Evolutionary conservation across 2,113 vertebrate species (phyloP).

Genomic region (Chascanopsetta lugubris): DNA sequence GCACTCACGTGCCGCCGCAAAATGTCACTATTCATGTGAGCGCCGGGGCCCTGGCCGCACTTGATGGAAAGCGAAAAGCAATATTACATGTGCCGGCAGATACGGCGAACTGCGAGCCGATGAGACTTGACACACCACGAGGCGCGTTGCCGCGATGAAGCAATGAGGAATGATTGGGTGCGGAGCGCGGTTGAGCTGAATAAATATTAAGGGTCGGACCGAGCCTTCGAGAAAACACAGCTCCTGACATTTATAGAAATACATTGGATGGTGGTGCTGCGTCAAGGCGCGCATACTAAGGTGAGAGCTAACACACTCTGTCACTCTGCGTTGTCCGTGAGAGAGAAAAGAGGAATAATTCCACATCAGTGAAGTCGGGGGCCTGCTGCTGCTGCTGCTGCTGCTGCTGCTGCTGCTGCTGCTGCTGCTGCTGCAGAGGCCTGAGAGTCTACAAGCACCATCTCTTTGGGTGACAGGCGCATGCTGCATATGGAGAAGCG

Average conservation of each 20-base stretch:
- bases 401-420: too few relatives aligned
- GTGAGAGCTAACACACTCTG: constrained; percentile 27
- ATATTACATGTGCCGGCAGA: constrained; percentile 72
- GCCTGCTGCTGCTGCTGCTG: too few relatives aligned
- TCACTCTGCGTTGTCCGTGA: constrained; percentile 8
- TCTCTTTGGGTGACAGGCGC: constrained; percentile 23
- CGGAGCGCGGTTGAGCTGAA: constrained; percentile 66
- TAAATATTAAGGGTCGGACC: constrained; percentile 75
- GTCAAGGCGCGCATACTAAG: constrained; percentile 46
- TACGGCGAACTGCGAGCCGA: constrained; percentile 60
- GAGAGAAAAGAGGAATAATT: constrained; percentile 22
- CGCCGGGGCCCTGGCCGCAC: constrained; percentile 39
- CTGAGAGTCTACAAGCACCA: constrained; percentile 20
- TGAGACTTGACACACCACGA: constrained; percentile 69
- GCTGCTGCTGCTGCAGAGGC: constrained; percentile 11
- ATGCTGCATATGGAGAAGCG: constrained; percentile 11
- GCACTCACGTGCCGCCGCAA: constrained; percentile 36
- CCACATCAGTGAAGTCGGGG: constrained; percentile 19
- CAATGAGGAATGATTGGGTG: constrained; percentile 71
- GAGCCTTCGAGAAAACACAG: constrained; percentile 61
- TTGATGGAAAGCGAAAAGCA: constrained; percentile 80
- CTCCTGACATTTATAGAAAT: constrained; percentile 73
- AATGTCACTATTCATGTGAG: constrained; percentile 73
- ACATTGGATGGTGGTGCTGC: constrained; percentile 48
- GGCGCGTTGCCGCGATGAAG: constrained; percentile 49